Base-by-base conservation (phyloP, 2,888 invertebrate genomes). In the Pollenia amentaria region DNA sequence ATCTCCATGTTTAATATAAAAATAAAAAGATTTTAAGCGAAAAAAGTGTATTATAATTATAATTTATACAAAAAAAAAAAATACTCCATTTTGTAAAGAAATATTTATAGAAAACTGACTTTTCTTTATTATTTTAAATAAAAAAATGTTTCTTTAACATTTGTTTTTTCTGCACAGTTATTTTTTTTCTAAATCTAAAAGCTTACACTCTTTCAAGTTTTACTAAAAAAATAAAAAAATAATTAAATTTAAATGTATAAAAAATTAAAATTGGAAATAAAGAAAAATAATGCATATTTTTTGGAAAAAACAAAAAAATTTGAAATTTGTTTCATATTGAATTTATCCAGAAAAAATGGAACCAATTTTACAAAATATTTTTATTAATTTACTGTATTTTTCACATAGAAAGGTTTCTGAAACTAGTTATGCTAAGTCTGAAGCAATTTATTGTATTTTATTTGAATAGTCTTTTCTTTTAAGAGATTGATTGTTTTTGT, bases 71-170 rank as follows among this genome's bases (percentile, higher is more conserved):
- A 18, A 62, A 29, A 16, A 64, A 44, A 21, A 18, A 69, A 77
- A 77, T 77, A 83, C 76, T 81, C 79, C 72, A 60, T 81, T 81
- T n/a, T n/a, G n/a, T n/a, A n/a, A n/a, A n/a, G n/a, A n/a, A n/a
- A n/a, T n/a, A n/a, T n/a, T n/a, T n/a, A n/a, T n/a, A n/a, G n/a
- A n/a, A n/a, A n/a, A n/a, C n/a, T n/a, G n/a, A n/a, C n/a, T n/a
- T 81, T 81, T 29, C 29, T 29, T 29, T 29, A 4, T 29, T 29
- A 29, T 29, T 29, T 29, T 29, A 46, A 14, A 48, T 1, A 29
- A 14, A 42, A 69, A 11, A 69, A 69, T 51, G 14, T n/a, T 16
- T 16, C 3, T n/a, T 21, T 18, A 42, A 38, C n/a, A 40, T 16
- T 7, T 9, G 21, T 72, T 72, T 72, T 14, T 16, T 40, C 40